Evolutionary conservation across 2,113 vertebrate species (phyloP).

Genomic region (Acanthochromis polyacanthus): DNA sequence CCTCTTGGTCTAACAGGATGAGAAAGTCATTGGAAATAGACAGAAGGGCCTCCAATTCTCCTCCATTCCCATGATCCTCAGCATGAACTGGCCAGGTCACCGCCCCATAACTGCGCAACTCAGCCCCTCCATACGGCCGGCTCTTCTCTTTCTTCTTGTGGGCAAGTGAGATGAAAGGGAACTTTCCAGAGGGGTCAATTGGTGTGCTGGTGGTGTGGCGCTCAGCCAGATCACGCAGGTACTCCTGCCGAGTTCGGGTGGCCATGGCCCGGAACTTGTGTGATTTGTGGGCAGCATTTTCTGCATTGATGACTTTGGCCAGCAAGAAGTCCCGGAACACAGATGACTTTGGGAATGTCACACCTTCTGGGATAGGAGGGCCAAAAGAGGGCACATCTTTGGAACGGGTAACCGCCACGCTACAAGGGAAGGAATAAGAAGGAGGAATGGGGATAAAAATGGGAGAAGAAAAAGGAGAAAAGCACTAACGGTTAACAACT

Average conservation of each 20-base stretch:
- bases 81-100: slow-evolving; percentile 92
- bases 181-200: slow-evolving; percentile 97
- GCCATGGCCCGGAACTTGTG: slow-evolving; percentile 99
- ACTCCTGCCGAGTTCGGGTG: slow-evolving; percentile 96
- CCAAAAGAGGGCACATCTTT: slow-evolving; percentile 97
- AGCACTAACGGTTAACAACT: not conserved
- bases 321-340: slow-evolving; percentile 99
- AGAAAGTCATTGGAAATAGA: slow-evolving; percentile 95
- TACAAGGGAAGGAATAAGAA: slow-evolving; percentile 65
- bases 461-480: not conserved
- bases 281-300: slow-evolving; percentile 98
- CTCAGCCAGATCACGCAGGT: slow-evolving; percentile 96
- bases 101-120: slow-evolving; percentile 92
- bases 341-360: slow-evolving; percentile 96
- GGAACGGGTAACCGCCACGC: slow-evolving; percentile 96
- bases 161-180: slow-evolving; percentile 97
- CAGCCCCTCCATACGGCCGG: slow-evolving; percentile 91
- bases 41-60: slow-evolving; percentile 93
- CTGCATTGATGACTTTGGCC: slow-evolving; percentile 97
- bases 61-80: slow-evolving; percentile 93
- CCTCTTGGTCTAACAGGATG: slow-evolving; percentile 93
- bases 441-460: not conserved
- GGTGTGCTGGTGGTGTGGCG: slow-evolving; percentile 98
- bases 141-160: slow-evolving; percentile 98
- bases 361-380: slow-evolving; percentile 94